Conservation (phyloP, 2,888 invertebrate species). For the Cantharis rustica region DNA sequence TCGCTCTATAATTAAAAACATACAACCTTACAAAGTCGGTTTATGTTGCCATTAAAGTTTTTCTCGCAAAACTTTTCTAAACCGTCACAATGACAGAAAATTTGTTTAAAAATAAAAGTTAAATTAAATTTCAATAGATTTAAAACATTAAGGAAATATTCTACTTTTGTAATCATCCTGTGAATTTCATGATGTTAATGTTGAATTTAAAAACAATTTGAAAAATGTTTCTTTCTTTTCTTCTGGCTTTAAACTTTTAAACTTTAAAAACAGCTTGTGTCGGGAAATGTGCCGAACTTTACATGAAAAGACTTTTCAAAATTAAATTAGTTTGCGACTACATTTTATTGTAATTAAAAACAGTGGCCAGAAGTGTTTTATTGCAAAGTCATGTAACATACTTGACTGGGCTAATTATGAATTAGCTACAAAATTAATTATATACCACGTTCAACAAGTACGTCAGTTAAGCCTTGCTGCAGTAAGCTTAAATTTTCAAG, state of each 20-base stretch:
- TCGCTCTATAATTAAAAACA: not conserved
- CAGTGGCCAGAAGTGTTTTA: not conserved
- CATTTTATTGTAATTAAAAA: not conserved
- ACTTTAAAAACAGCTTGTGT: not conserved
- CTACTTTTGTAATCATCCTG: no score
- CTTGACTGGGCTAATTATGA: not conserved
- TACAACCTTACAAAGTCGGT: no score
- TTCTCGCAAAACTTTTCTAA: no score
- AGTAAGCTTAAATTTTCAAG: not conserved
- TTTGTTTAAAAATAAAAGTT: no score
- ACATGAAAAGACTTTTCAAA: not conserved
- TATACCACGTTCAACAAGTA: not conserved
- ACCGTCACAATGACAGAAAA: no score
- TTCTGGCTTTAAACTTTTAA: not conserved
- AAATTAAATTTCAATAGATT: no score
- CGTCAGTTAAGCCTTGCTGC: not conserved
- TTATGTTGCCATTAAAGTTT: no score
- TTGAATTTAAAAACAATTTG: not conserved
- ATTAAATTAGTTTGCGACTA: not conserved
- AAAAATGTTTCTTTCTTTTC: not conserved
- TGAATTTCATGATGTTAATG: not conserved
- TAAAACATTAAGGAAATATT: no score
- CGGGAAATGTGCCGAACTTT: not conserved
- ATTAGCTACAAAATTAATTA: not conserved
- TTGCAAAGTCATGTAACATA: not conserved